Evolutionary conservation across 2,888 invertebrate genomes (phyloP), one percentile per base, ranked within the genome.

Genomic region (Pristionchus entomophagus): DNA sequence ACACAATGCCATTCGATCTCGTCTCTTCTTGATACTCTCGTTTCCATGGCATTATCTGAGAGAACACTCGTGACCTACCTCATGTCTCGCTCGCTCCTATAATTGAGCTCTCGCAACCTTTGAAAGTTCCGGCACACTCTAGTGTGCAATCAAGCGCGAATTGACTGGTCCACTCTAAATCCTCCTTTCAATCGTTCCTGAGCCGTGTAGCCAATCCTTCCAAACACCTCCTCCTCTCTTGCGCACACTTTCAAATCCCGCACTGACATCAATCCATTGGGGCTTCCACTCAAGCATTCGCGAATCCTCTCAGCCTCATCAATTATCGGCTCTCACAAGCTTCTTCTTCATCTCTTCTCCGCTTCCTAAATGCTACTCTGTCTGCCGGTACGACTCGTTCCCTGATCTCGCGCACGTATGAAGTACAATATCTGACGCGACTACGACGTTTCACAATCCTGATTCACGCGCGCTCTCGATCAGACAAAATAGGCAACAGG

Each of bases 111-210:
- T 53, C 26, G 56, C 22, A 56, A 32, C 62, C 62, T 62, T 62
- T 62, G 62, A 69, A n/a, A 73, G 73, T 73, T 73, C 73, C 73
- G 73, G 73, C 41, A 73, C 35, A n/a, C 56, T 56, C 26, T 56
- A 38, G 8, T 6, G 73, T 6, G 32, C 65, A 65, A 22, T 22
- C 73, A 73, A n/a, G 73, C 73, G 73, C 19, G 65, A 65, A 35
- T 38, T 35, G 65, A 69, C 65, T 69, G 65, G 73, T 22, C 59
- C n/a, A 41, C 26, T 41, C 26, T 59, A 41, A 73, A 38, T 73
- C 41, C 41, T 73, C 73, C 73, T n/a, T 19, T 73, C 73, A 5
- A n/a, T 22, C 19, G n/a, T n/a, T 45, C 45, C 65, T 65, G 12
- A n/a, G 12, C 65, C 32, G n/a, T n/a, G n/a, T 4, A 10, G 5